phyloP scores from a whole-genome alignment of 2,888 invertebrate species.

The Agapostemon virescens region DNA sequence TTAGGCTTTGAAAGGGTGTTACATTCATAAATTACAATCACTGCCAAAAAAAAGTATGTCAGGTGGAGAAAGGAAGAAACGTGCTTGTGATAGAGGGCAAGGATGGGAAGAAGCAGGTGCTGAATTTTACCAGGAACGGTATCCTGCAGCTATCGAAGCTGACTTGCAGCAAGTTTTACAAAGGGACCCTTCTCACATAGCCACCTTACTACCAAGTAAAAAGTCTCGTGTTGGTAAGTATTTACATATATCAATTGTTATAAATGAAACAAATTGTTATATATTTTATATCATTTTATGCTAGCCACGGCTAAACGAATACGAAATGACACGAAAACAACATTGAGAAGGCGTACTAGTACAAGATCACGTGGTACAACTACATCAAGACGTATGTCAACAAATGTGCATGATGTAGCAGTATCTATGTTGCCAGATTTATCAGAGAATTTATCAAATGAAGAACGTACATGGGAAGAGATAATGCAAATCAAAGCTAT shows the following conservation, averaged over 20 bases:
- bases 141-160: conserved; percentile 88
- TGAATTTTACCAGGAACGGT: conserved; percentile 92
- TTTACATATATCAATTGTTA: neutral
- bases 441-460: conserved; percentile 91
- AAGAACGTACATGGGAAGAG: conserved; percentile 92
- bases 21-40: conserved; percentile 20
- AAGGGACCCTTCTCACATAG: conserved; percentile 87
- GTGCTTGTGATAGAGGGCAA: conserved; percentile 82
- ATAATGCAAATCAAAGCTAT: conserved; percentile 92
- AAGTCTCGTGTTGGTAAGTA: conserved; percentile 87
- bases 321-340: conserved; percentile 84
- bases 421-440: conserved; percentile 91
- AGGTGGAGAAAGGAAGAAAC: conserved; percentile 83
- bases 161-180: conserved; percentile 83
- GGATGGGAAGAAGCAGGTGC: conserved; percentile 93
- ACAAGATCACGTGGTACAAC: conserved; percentile 81
- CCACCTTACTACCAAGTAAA: conserved; percentile 90
- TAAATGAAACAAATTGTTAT: neutral
- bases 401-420: conserved; percentile 84
- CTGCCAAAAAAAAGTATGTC: conserved; percentile 80
- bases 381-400: conserved; percentile 82
- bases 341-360: conserved; percentile 83
- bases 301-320: conserved; percentile 86
- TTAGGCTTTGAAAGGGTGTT: conserved; percentile 15
- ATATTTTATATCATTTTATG: neutral